Conservation (phyloP, 2,888 invertebrate species). For the Arge pagana region DNA sequence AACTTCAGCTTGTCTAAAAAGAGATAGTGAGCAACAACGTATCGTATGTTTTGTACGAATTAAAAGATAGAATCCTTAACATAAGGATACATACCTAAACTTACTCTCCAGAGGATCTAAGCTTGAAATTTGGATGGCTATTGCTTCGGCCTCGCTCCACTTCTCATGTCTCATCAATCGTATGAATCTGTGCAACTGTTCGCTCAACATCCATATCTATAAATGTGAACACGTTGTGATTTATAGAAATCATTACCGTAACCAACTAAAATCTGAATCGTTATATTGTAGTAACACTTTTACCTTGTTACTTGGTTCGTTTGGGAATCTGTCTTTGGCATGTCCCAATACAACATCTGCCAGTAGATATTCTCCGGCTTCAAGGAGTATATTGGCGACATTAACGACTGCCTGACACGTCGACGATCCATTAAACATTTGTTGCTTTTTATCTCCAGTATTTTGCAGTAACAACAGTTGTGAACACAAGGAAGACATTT, state of each 20-base stretch:
- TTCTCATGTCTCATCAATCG: constrained; percentile 58
- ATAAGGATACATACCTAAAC: constrained; percentile 46
- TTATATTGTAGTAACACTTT: not conserved
- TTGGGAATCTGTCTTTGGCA: constrained; percentile 68
- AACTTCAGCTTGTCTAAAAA: constrained; percentile 54
- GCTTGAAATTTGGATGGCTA: constrained; percentile 59
- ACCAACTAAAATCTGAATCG: not conserved
- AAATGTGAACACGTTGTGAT: constrained; percentile 25
- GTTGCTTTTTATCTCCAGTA: constrained; percentile 64
- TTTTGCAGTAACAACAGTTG: constrained; percentile 80
- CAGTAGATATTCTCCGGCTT: constrained; percentile 64
- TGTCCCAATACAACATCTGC: constrained; percentile 66
- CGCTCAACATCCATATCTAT: constrained; percentile 71
- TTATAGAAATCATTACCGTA: not conserved
- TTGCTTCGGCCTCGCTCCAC: constrained; percentile 61
- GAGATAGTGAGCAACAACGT: too few relatives aligned
- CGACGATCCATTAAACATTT: constrained; percentile 69
- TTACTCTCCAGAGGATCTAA: constrained; percentile 60
- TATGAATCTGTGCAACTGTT: constrained; percentile 63
- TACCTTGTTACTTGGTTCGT: constrained; percentile 61
- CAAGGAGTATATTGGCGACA: constrained; percentile 64
- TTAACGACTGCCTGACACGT: constrained; percentile 74
- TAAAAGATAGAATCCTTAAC: not conserved
- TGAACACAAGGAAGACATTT: constrained; percentile 80
- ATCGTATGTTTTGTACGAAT: not conserved